Evolutionary conservation across 1,140 invertebrate genomes (phyloP), one percentile per base, ranked within the genome.

Genomic region (Battus philenor): DNA sequence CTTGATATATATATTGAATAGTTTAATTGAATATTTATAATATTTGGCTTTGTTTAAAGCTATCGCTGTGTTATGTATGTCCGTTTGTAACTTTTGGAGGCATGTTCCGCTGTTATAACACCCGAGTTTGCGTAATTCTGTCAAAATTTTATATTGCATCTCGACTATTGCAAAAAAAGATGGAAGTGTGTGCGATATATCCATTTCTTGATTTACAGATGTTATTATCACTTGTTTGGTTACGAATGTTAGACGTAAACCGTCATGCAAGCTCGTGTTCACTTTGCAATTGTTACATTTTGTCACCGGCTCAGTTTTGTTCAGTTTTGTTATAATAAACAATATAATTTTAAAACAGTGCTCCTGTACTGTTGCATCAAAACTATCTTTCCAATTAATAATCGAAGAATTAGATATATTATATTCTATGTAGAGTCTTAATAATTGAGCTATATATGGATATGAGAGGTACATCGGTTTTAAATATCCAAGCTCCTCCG

Each of bases 211-310:
- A 4, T 46, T 43, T 0, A 59, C 30, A 0, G 60, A 61, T 10
- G 31, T 22, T 0, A 44, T 54, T 4, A 77, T 48, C 0, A 80
- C 58, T 18, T 68, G 52, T 60, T 78, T 84, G 0, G 54, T 33
- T 1, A 68, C 3, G 38, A 80, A 82, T 2, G 67, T 63, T 0
- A 84, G 43, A 0, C 78, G 47, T 22, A 84, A 50, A 0, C 68
- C 63, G 24, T 84, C 80, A 13, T 84, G 80, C 20, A 69, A 33
- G 0, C 75, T 66, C 2, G 59, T 51, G 53, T 68, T 69, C 0
- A 66, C 41, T n/a, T 18, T 50, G 49, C 80, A 84, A 16, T 68
- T 70, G 0, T 80, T 76, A 33, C 80, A 84, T 68, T 75, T 84
- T 0, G 68, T 32, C 2, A 80, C 32, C 20, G 79, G 80, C 2